Evolutionary conservation across 2,113 vertebrate species (phyloP), one percentile per base, ranked within the genome.

Genomic region (Eira barbara): DNA sequence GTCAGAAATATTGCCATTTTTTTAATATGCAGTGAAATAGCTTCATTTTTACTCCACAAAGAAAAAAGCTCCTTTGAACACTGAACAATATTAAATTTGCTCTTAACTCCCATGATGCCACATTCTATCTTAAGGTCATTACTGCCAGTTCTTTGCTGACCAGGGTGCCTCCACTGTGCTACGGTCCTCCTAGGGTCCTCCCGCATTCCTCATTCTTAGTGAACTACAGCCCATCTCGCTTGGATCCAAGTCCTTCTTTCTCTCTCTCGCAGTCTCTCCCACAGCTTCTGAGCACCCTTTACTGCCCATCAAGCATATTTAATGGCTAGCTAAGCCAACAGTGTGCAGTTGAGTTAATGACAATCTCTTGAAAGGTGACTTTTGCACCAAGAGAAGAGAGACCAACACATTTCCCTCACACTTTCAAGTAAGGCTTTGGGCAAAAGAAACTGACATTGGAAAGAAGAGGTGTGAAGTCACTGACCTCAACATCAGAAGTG

Each of bases 1-100:
- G 96, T 98, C 94, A 98, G 98, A 98, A 98, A 97, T 95, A 97
- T 94, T 97, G 96, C 96, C 73, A 89, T 94, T 96, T 94, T 94
- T 74, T 98, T 92, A 96, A 97, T 97, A 97, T 97, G 82, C 91
- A 98, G 96, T 97, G 89, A 91, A 97, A 94, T 97, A 95, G 96
- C 91, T 97, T 97, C 90, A 84, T 96, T 97, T 97, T 97, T 95
- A 96, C 80, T 97, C 91, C 88, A 97, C 88, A 98, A 97, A 98
- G 96, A 69, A 96, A 95, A 97, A 81, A 39, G 39, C 93, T 97
- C n/a, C 91, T 97, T 85, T 97, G 96, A 98, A 96, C 80, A 94
- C 65, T 78, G 97, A 85, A 57, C 94, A 95, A 97, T 98, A 98
- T 98, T 98, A 98, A 96, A 96, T 98, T 94, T 95, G 71, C 91